Evolutionary conservation across 2,797 vertebrate genomes (phyloP), one percentile per base, ranked within the genome.

Genomic region (Forpus xanthops): DNA sequence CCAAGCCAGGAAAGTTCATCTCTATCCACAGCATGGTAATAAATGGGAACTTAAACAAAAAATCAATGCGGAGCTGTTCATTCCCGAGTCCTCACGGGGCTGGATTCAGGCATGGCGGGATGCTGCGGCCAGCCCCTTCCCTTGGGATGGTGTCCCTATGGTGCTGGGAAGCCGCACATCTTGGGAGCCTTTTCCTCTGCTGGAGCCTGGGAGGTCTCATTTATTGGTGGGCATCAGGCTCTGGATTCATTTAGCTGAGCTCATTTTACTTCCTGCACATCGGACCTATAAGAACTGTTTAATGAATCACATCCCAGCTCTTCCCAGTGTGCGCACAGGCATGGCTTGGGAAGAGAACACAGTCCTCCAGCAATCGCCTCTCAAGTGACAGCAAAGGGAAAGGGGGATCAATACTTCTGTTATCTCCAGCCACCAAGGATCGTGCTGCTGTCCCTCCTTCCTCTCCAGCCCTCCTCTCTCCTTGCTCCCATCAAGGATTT

Each of bases 41-140:
- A 73, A 94, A 97, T 76, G 96, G 78, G 93, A 61, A 84, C 44
- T 85, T 92, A 76, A 95, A 83, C 74, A 71, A 47, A 53, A 93
- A 93, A 95, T 95, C 92, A 2, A 70, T 95, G 83, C 2, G 2
- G 65, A 16, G 64, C 72, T 67, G 92, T 62, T 89, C 80, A 87
- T 85, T 82, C 55, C 23, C 2, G 10, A 25, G 33, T 35, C 55
- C 55, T 35, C 55, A 11, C 2, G 7, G 33, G 33, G 33, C 55
- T 58, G 23, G 33, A 35, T 35, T 11, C 2, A 1, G 56, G 18
- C 24, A 33, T 6, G n/a, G 30, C 1, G 30, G 71, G 77, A 11
- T 20, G 44, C 41, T 33, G 68, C 4, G 1, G 35, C 12, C 56
- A 4, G 12, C 21, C 65, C 56, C 23, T 28, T 50, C 55, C 52